phyloP scores from a whole-genome alignment of 92 coral and sea anemone genomes.

The Siderastrea radians region DNA sequence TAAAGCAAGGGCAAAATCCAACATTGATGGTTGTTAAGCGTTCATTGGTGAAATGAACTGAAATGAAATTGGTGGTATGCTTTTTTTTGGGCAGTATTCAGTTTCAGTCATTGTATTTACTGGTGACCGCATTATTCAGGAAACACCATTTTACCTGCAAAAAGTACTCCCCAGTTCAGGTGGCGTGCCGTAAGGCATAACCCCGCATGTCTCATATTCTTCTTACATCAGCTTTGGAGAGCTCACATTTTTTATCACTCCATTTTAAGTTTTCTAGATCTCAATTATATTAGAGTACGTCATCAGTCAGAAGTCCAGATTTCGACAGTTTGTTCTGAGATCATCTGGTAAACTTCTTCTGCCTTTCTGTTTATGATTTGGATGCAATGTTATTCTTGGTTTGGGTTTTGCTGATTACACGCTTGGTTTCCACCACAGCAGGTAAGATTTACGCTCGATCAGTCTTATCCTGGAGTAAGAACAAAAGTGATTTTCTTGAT shows the following conservation, averaged over 20 bases:
- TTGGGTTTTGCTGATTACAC: constrained; percentile 25
- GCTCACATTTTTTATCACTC: background rate
- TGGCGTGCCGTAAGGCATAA: background rate
- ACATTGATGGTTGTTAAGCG: too few relatives aligned
- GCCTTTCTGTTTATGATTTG: background rate
- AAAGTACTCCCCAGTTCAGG: constrained; percentile 1
- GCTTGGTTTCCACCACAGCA: constrained; percentile 23
- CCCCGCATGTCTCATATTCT: background rate
- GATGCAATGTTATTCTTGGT: background rate
- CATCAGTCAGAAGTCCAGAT: too few relatives aligned
- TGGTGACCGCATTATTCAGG: constrained; percentile 6
- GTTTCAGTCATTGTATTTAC: constrained; percentile 12
- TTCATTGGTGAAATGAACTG: too few relatives aligned
- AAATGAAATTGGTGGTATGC: too few relatives aligned
- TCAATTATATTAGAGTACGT: too few relatives aligned
- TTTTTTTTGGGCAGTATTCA: too few relatives aligned
- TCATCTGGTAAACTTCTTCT: background rate
- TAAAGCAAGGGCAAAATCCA: too few relatives aligned
- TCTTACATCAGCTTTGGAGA: background rate
- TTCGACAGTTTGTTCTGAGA: background rate
- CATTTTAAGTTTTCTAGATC: background rate
- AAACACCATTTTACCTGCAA: constrained; percentile 10
- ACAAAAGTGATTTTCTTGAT: too few relatives aligned
- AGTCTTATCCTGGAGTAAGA: background rate
- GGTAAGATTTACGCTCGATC: constrained; percentile 5